A percentile compares a stretch with the other conserved stretches of the same genome.
Conservation (phyloP, 2,113 vertebrate species). For the Oryzias woworae region DNA sequence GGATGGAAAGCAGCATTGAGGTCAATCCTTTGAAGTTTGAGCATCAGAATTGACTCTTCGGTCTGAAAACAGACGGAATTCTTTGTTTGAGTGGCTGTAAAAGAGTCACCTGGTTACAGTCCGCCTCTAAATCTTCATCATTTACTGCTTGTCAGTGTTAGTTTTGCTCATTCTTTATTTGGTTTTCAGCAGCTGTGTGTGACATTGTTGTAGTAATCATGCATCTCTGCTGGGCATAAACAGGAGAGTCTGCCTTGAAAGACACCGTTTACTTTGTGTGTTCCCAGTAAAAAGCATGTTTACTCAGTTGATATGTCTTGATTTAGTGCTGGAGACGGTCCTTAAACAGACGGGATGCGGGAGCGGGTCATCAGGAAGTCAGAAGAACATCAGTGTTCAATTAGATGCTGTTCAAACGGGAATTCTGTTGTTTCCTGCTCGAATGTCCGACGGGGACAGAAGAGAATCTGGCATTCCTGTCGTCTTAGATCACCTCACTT, state of each 20-base stretch:
- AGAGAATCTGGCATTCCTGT: constrained; percentile 38
- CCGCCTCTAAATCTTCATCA: constrained; percentile 32
- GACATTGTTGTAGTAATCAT: background rate
- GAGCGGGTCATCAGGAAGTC: constrained; percentile 44
- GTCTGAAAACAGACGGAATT: constrained; percentile 2
- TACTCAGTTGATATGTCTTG: constrained; percentile 38
- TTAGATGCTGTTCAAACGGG: constrained; percentile 57
- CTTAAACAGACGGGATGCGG: constrained; percentile 24
- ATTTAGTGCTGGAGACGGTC: constrained; percentile 35
- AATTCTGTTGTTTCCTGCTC: constrained; percentile 5
- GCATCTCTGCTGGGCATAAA: constrained; percentile 17
- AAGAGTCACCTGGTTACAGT: constrained; percentile 1
- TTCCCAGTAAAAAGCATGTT: constrained; percentile 58
- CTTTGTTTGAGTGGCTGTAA: constrained; percentile 18
- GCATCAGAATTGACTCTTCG: constrained; percentile 15
- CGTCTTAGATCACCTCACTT: constrained; percentile 38
- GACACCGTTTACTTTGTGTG: constrained; percentile 44
- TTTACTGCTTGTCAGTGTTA: background rate
- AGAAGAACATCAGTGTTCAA: constrained; percentile 69
- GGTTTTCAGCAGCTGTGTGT: constrained; percentile 6
- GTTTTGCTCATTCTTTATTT: constrained; percentile 16
- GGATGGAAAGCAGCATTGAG: constrained; percentile 21
- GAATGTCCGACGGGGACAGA: constrained; percentile 31
- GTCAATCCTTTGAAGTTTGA: constrained; percentile 19
- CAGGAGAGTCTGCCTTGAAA: background rate